phyloP scores from a whole-genome alignment of 35 echinoderm and acorn worm species.

The Stichopus chloronotus region DNA sequence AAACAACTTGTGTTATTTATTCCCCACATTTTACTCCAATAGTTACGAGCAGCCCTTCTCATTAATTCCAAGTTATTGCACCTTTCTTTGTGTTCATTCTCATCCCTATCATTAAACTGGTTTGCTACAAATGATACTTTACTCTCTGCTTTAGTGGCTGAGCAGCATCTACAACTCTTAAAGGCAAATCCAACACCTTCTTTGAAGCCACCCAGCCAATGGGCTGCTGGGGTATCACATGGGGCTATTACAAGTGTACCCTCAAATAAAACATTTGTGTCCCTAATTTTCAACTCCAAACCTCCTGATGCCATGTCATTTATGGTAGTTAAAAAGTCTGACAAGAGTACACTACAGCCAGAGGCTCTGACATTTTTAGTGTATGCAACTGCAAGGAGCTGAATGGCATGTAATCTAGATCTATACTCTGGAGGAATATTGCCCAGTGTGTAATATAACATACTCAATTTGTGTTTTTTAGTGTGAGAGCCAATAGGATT shows the following conservation, averaged over 20 bases:
- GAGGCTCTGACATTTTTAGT: conserved; percentile 2
- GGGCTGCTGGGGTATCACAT: conserved; percentile 67
- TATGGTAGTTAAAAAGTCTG: conserved; percentile 34
- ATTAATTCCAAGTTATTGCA: conserved; percentile 25
- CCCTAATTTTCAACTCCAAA: conserved; percentile 42
- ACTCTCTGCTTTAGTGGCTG: conserved; percentile 29
- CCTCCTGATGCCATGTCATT: conserved; percentile 40
- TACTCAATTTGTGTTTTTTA: conserved; percentile 63
- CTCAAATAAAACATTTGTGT: conserved; percentile 18
- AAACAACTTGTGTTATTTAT: conserved; percentile 69
- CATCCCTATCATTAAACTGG: conserved; percentile 34
- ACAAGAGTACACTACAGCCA: neutral
- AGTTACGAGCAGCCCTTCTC: conserved; percentile 28
- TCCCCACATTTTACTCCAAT: conserved; percentile 80
- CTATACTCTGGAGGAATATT: conserved; percentile 59
- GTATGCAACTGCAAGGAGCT: conserved; percentile 68
- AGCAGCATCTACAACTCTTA: conserved; percentile 66
- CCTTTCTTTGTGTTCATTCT: conserved; percentile 60
- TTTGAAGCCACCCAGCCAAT: conserved; percentile 75
- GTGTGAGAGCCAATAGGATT: conserved; percentile 63
- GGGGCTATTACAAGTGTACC: conserved; percentile 51
- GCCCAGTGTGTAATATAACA: conserved; percentile 57
- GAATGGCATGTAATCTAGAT: conserved; percentile 38
- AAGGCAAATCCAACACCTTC: conserved; percentile 79
- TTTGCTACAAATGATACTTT: conserved; percentile 51